A percentile compares a stretch with the other conserved stretches of the same genome.
These are phyloP conservation scores for Lindbergichthys nudifrons DNA, from an alignment of 2,797 vertebrate species.

Conservation along the genomic window DNA sequence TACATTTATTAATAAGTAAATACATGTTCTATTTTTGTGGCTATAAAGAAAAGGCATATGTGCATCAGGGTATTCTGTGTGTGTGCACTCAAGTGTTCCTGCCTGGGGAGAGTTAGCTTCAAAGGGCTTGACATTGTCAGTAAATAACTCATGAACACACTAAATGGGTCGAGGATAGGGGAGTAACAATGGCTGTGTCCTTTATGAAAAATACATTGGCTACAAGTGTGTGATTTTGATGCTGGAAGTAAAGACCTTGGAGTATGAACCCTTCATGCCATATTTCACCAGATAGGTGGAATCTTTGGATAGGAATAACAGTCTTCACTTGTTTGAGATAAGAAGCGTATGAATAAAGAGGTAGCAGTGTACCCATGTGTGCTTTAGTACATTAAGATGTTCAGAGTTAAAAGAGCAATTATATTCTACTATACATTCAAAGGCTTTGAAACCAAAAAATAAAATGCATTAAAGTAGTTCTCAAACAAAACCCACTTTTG, in stretches of 20 bases:
- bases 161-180: slow-evolving; percentile 64
- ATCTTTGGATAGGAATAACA: slow-evolving; percentile 21
- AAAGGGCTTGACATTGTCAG: slow-evolving; percentile 53
- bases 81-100: background rate
- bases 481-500: background rate
- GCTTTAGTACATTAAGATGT: background rate
- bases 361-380: background rate
- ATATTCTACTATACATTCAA: background rate
- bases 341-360: slow-evolving; percentile 17
- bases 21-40: slow-evolving; percentile 48
- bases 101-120: slow-evolving; percentile 24
- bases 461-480: background rate
- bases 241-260: slow-evolving; percentile 41
- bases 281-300: slow-evolving; percentile 18
- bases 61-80: slow-evolving; percentile 12
- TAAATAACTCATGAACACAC: slow-evolving; percentile 80
- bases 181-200: slow-evolving; percentile 66
- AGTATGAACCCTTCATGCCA: slow-evolving; percentile 26
- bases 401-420: slow-evolving; percentile 1
- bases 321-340: slow-evolving; percentile 20
- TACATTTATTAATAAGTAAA: slow-evolving; percentile 58
- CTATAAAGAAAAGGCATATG: slow-evolving; percentile 24
- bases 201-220: slow-evolving; percentile 77
- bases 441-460: background rate
- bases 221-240: slow-evolving; percentile 59